Base-by-base conservation (phyloP, 1,140 invertebrate genomes). In the Drosophila bocqueti region DNA sequence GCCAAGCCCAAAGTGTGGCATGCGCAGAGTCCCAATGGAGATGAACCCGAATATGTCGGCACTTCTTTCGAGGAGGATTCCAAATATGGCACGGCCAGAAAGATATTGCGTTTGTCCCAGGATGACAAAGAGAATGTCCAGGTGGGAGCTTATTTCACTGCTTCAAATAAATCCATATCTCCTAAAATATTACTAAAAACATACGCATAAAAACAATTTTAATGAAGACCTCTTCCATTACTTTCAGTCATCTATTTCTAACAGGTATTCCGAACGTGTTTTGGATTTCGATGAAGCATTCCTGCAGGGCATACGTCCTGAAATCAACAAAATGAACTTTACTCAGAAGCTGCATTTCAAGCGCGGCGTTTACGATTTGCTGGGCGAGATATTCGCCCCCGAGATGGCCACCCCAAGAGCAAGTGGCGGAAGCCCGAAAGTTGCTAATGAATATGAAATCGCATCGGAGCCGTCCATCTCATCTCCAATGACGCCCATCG, bases 341-440 rank as follows among this genome's bases (percentile, higher is more conserved):
- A 73, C 76, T 36, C 83, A 92, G 49, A 92, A 92, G 59, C 69
- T 92, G 8, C 59, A 66, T n/a, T 92, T 92, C 24, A 92, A 92
- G 57, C 80, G 85, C 3, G 80, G 91, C 31, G 76, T 92, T 2
- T 92, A 92, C 42, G 87, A 90, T 31, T 54, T 91, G 9, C 58
- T 92, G 7, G 66, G 78, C 13, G 83, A 92, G 36, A 91, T 92
- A 34, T 92, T 92, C 40, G 58, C 60, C 21, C 18, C 45, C 16
- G 46, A 49, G 15, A 5, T 2, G 15, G 1, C 46, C 15, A 26
- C 46, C 9, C 24, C 21, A 16, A 36, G 34, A 4, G 36, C 10
- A 13, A 38, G 11, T 13, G 11, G 11, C 13, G 11, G 11, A 13
- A 38, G 9, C 6, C 2, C 21, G 13, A 24, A 66, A 4, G 45